Conservation (phyloP, 2,888 invertebrate genomes). For the Notodromas monacha region DNA sequence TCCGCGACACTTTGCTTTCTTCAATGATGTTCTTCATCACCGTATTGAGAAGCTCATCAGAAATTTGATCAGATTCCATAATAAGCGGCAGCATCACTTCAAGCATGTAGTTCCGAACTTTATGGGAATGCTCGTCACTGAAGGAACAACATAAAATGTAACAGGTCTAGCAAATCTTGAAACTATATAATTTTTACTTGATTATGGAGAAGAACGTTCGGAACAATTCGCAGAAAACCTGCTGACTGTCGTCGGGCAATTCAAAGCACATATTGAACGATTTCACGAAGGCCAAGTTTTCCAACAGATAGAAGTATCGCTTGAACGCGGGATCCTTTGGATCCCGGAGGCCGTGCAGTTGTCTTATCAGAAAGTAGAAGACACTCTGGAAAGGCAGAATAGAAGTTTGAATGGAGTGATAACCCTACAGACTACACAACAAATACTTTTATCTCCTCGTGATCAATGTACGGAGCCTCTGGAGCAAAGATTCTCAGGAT, state of each 20-base stretch:
- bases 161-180: background rate
- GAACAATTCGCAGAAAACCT: constrained; percentile 75
- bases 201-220: constrained; percentile 79
- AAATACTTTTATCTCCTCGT: constrained; percentile 44
- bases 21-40: constrained; percentile 77
- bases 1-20: constrained; percentile 59
- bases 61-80: constrained; percentile 75
- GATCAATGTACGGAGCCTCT: constrained; percentile 85
- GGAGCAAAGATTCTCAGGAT: constrained; percentile 84
- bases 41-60: constrained; percentile 68
- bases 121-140: constrained; percentile 75
- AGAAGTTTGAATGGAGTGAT: constrained; percentile 1
- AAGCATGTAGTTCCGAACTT: constrained; percentile 84
- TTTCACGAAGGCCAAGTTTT: constrained; percentile 87
- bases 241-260: constrained; percentile 80
- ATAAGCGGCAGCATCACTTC: constrained; percentile 78
- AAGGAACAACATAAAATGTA: constrained; percentile 11
- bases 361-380: constrained; percentile 74
- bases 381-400: constrained; percentile 26
- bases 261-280: constrained; percentile 97
- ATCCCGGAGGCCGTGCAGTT: constrained; percentile 65
- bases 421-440: background rate
- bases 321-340: constrained; percentile 91
- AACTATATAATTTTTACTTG: constrained; percentile 29
- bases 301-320: constrained; percentile 77